phyloP scores from a whole-genome alignment of 2,113 vertebrate species.

The Ammodramus savannarum region DNA sequence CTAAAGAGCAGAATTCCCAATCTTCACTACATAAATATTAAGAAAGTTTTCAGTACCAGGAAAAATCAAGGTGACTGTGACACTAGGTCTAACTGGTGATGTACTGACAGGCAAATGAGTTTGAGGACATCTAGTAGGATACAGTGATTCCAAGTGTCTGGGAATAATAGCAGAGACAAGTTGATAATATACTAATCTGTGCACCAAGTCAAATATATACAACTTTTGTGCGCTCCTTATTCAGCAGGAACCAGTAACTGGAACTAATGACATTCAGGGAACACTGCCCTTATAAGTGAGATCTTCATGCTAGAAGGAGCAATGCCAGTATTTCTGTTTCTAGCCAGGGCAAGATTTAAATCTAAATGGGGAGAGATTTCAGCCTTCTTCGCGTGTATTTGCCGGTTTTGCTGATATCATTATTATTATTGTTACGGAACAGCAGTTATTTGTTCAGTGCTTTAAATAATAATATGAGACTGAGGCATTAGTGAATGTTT shows the following conservation, averaged over 20 bases:
- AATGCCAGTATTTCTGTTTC: constrained; percentile 41
- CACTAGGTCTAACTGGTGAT: not conserved
- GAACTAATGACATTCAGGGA: constrained; percentile 63
- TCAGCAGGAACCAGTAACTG: constrained; percentile 38
- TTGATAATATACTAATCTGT: constrained; percentile 10
- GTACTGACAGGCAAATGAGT: not conserved
- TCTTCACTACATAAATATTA: not conserved
- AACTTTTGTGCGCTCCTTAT: constrained; percentile 11
- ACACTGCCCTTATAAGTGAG: constrained; percentile 40
- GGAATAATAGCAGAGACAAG: not conserved
- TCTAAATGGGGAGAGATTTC: constrained; percentile 5
- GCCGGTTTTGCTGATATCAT: not conserved
- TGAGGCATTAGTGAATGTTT: not conserved
- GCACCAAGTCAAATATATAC: not conserved
- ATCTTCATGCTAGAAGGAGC: constrained; percentile 56
- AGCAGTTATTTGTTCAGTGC: constrained; percentile 20
- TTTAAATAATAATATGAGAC: constrained; percentile 12
- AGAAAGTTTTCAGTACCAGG: not conserved
- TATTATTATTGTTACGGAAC: not conserved
- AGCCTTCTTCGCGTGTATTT: not conserved
- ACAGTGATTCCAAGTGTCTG: not conserved
- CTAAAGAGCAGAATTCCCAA: not conserved
- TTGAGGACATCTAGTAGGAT: not conserved
- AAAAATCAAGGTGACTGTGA: not conserved
- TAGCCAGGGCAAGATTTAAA: constrained; percentile 24